Conservation (phyloP, 2,888 invertebrate species). For the Actias luna region DNA sequence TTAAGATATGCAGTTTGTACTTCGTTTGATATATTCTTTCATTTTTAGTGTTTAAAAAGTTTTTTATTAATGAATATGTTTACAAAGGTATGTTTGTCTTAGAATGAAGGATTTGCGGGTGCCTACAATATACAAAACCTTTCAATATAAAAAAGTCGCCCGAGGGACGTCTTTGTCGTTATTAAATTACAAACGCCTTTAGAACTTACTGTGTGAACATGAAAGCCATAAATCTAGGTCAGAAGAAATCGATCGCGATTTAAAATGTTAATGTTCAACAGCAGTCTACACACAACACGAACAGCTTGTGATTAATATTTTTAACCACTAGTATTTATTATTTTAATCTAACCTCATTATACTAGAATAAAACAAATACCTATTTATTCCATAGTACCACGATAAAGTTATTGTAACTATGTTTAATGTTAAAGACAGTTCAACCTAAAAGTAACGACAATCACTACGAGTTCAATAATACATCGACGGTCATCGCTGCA, state of each 20-base stretch:
- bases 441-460: too few relatives aligned
- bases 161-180: not conserved
- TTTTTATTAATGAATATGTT: too few relatives aligned
- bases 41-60: too few relatives aligned
- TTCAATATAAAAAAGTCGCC: not conserved
- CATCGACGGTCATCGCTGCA: too few relatives aligned
- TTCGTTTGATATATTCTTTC: too few relatives aligned
- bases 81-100: too few relatives aligned
- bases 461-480: too few relatives aligned
- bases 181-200: not conserved
- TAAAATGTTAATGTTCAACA: constrained; percentile 16
- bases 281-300: not conserved
- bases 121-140: not conserved
- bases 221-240: constrained; percentile 20
- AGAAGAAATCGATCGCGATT: constrained; percentile 17
- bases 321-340: not conserved
- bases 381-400: too few relatives aligned
- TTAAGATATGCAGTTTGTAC: too few relatives aligned
- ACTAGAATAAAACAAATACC: too few relatives aligned
- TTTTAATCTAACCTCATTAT: not conserved
- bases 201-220: constrained; percentile 9
- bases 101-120: not conserved
- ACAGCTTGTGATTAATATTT: not conserved
- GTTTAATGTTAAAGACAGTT: too few relatives aligned
- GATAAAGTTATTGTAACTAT: too few relatives aligned